Evolutionary conservation across 1,140 invertebrate genomes (phyloP).

Genomic region (Bombus balteatus): DNA sequence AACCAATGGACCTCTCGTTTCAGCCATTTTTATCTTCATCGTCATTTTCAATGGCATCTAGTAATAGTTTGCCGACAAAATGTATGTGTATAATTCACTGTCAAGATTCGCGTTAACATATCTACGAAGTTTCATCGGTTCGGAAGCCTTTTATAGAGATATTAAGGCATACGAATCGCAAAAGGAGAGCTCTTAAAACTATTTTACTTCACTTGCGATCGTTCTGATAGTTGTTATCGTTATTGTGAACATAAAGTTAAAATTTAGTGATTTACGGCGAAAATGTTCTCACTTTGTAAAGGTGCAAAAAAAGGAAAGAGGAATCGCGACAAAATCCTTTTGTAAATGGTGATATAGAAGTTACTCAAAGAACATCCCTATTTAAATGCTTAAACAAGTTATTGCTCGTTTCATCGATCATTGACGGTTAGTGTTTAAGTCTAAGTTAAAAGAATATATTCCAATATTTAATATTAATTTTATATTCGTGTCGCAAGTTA

Average conservation of each 20-base stretch:
- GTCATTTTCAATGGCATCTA: constrained; percentile 64
- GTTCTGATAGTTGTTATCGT: constrained; percentile 46
- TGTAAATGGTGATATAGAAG: constrained; percentile 62
- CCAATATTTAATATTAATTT: constrained; percentile 70
- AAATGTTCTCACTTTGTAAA: constrained; percentile 49
- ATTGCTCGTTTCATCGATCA: constrained; percentile 67
- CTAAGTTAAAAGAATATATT: constrained; percentile 68
- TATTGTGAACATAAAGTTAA: constrained; percentile 45
- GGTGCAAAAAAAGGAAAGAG: constrained; percentile 18
- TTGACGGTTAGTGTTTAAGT: constrained; percentile 64
- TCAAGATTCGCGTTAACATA: constrained; percentile 48
- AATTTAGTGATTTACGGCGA: constrained; percentile 35
- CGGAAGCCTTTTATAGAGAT: constrained; percentile 14
- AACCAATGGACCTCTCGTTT: constrained; percentile 69
- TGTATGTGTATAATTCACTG: constrained; percentile 54
- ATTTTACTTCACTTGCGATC: constrained; percentile 46
- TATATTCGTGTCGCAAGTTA: constrained; percentile 67
- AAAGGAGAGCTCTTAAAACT: constrained; percentile 10
- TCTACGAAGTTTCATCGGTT: constrained; percentile 35
- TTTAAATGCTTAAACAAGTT: constrained; percentile 63
- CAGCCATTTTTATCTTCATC: constrained; percentile 51
- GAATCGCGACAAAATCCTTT: constrained; percentile 45
- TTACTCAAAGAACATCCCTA: constrained; percentile 60
- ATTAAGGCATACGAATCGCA: constrained; percentile 1
- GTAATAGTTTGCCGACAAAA: constrained; percentile 62